These are phyloP conservation scores for Lepidurus apus DNA, from an alignment of 1,140 invertebrate species.

Conservation along the genomic window DNA sequence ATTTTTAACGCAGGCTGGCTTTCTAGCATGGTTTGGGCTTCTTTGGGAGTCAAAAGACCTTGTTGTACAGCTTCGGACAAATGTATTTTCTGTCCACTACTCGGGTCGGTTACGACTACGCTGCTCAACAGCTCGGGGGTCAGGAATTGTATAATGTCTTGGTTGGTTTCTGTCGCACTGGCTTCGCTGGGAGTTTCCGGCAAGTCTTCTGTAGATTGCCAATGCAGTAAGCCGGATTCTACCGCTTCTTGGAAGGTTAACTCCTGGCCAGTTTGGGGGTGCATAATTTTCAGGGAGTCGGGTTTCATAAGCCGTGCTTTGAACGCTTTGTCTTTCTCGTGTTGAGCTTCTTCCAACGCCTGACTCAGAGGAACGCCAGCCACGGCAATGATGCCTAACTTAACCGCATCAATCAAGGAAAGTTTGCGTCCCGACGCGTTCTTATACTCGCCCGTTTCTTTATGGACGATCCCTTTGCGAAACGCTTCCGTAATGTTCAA, in stretches of 20 bases:
- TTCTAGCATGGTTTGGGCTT: constrained; percentile 41
- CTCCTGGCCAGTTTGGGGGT: constrained; percentile 69
- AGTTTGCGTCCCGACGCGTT: constrained; percentile 59
- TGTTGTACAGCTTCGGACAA: constrained; percentile 52
- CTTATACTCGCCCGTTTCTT: constrained; percentile 62
- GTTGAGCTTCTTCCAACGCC: constrained; percentile 46
- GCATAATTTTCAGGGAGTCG: constrained; percentile 51
- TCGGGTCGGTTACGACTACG: constrained; percentile 43
- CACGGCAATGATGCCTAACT: constrained; percentile 63
- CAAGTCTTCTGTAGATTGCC: constrained; percentile 35
- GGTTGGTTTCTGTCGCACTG: constrained; percentile 38
- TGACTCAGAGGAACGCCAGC: constrained; percentile 63
- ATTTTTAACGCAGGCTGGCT: constrained; percentile 44
- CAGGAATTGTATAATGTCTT: constrained; percentile 24
- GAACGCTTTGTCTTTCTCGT: constrained; percentile 13
- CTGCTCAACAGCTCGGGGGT: constrained; percentile 29
- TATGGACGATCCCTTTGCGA: constrained; percentile 65
- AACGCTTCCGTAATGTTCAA: constrained; percentile 71
- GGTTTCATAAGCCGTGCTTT: constrained; percentile 16
- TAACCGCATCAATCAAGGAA: constrained; percentile 66
- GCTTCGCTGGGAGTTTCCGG: constrained; percentile 37
- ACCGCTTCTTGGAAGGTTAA: constrained; percentile 62
- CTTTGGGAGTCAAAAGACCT: constrained; percentile 48
- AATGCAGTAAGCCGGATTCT: constrained; percentile 43
- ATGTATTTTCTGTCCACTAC: constrained; percentile 43